phyloP scores from a whole-genome alignment of 2,888 invertebrate species.

The Meghimatium bilineatum region DNA sequence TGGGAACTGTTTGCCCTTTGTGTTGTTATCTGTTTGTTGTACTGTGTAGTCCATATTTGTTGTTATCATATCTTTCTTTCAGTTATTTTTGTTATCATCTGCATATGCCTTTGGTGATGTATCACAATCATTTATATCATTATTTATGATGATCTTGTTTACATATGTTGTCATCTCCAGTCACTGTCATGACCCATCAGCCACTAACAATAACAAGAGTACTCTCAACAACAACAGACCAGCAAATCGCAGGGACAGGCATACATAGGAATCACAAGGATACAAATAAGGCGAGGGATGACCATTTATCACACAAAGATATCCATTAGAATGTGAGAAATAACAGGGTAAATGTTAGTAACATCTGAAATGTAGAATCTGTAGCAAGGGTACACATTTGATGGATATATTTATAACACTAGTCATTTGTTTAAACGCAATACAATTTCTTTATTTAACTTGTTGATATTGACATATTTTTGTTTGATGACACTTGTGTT shows the following conservation, averaged over 20 bases:
- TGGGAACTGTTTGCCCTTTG: no score
- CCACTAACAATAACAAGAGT: conserved; percentile 42
- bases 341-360: not conserved
- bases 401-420: not conserved
- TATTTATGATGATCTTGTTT: not conserved
- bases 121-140: not conserved
- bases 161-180: conserved; percentile 4
- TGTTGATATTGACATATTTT: not conserved
- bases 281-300: not conserved
- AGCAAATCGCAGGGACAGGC: conserved; percentile 36
- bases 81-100: no score
- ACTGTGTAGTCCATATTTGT: no score
- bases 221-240: conserved; percentile 36
- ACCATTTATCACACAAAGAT: not conserved
- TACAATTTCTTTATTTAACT: not conserved
- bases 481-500: not conserved
- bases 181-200: conserved; percentile 44
- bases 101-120: no score
- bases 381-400: not conserved
- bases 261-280: conserved; percentile 20
- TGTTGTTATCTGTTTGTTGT: no score
- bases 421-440: not conserved
- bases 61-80: no score
- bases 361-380: not conserved
- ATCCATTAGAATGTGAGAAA: not conserved